Base-by-base conservation (phyloP, 2,888 invertebrate genomes). In the Lissonota sp. region DNA sequence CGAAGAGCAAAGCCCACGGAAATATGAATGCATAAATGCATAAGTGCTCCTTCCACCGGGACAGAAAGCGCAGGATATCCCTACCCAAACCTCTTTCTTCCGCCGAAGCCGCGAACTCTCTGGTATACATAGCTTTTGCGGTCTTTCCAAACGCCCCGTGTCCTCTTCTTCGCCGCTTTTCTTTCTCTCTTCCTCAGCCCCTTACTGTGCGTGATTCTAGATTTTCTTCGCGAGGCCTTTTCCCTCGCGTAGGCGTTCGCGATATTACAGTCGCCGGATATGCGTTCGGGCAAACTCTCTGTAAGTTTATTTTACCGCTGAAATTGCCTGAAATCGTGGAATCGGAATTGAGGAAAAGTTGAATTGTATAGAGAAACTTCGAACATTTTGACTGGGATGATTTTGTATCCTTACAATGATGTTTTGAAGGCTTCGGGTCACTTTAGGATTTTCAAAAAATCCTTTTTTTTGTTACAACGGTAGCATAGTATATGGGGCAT, bases 21-120 rank as follows among this genome's bases (percentile, higher is more conserved):
- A 92, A 92, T 91, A 91, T 90, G 90, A 92, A 92, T 92, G 92
- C 91, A 92, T 92, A 92, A 92, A 92, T 92, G 92, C 91, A 92
- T 91, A 92, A 91, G 90, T 88, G 89, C 88, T 89, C 89, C 88
- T 84, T 79, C 86, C 85, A 74, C 80, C 49, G 14, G 58, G 55
- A 64, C 58, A 66, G 70, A 77, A 74, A 80, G 75, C 76, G 75
- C 75, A 75, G 67, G 51, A 86, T 84, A 80, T 78, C 80, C 53
- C 82, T 60, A 26, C 74, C 74, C 37, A 26, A 26, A 26, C 26
- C 26, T 26, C 26, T n/a, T n/a, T 76, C 71, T 42, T 74, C 71
- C 74, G 77, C 75, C 79, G 81, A 72, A 75, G 64, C 60, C 80
- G 73, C 75, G 60, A 79, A 79, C 80, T 72, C 67, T 85, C 75